A percentile compares a stretch with the other conserved stretches of the same genome.
Conservation (phyloP, 2,113 vertebrate genomes). For the Gambusia affinis region DNA sequence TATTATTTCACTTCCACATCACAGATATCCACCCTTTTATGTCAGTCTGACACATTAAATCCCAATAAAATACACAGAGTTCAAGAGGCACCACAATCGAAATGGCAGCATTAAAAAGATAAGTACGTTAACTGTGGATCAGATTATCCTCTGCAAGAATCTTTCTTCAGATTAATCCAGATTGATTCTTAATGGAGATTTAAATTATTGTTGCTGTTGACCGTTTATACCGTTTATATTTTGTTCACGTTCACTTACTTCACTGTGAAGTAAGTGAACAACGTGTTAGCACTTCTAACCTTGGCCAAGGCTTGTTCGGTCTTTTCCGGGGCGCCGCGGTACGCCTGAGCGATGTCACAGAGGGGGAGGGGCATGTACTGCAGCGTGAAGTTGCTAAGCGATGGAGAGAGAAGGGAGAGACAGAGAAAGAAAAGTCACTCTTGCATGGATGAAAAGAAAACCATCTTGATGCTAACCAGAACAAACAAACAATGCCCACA, state of each 20-base stretch:
- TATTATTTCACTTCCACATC: neutral
- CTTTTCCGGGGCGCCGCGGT: constrained; percentile 86
- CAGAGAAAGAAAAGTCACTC: neutral
- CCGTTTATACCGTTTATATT: too few relatives aligned
- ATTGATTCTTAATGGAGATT: too few relatives aligned
- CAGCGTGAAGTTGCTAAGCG: constrained; percentile 87
- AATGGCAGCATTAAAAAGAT: neutral
- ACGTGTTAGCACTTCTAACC: constrained; percentile 68
- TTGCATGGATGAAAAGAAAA: constrained; percentile 14
- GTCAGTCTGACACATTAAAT: neutral
- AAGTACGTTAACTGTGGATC: neutral
- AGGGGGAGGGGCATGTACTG: constrained; percentile 92
- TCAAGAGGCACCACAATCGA: neutral
- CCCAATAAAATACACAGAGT: neutral
- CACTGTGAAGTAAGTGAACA: constrained; percentile 1
- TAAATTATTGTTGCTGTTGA: too few relatives aligned
- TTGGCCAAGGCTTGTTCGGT: constrained; percentile 89
- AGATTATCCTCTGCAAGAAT: too few relatives aligned
- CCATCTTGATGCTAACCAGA: constrained; percentile 46
- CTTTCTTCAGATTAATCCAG: too few relatives aligned
- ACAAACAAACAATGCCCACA: constrained; percentile 47
- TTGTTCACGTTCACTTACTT: too few relatives aligned
- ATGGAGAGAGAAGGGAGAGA: constrained; percentile 4
- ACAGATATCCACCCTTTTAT: neutral
- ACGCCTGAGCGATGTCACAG: constrained; percentile 88